Percentiles rank a stretch among this genome's conserved stretches.
phyloP scores from a whole-genome alignment of 2,888 invertebrate genomes.

The Brachylomia viminalis region DNA sequence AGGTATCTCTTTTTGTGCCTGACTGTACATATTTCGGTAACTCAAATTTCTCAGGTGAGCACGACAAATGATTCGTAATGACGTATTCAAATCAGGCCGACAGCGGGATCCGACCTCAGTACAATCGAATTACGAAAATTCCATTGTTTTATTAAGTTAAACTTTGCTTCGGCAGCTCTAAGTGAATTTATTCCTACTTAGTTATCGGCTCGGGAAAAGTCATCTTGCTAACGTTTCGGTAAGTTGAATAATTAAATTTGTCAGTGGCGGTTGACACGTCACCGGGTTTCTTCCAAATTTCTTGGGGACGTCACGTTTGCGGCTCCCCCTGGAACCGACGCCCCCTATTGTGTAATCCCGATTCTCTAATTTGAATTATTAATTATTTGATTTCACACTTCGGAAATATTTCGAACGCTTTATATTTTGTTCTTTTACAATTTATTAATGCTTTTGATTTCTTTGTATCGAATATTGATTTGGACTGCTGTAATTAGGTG shows the following conservation, averaged over 20 bases:
- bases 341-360: conserved; percentile 84
- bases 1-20: background rate
- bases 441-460: conserved; percentile 59
- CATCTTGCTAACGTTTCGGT: conserved; percentile 90
- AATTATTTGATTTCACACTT: conserved; percentile 88
- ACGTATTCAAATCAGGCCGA: conserved; percentile 87
- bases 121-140: conserved; percentile 89
- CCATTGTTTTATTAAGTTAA: conserved; percentile 90
- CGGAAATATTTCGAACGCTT: conserved; percentile 73
- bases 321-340: conserved; percentile 72
- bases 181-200: conserved; percentile 91
- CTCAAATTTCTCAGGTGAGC: conserved; percentile 65
- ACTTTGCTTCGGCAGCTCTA: conserved; percentile 89
- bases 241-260: conserved; percentile 91
- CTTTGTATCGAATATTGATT: conserved; percentile 59
- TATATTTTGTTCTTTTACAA: conserved; percentile 52
- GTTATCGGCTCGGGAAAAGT: conserved; percentile 89
- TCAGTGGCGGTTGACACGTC: conserved; percentile 89
- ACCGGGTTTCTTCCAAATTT: conserved; percentile 87
- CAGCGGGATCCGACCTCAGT: conserved; percentile 82
- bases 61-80: conserved; percentile 84
- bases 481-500: conserved; percentile 41
- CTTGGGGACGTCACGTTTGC: conserved; percentile 85
- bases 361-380: conserved; percentile 89
- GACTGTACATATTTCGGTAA: conserved; percentile 51